Evolutionary conservation across 2,797 vertebrate species (phyloP).

Genomic region (Myripristis murdjan): DNA sequence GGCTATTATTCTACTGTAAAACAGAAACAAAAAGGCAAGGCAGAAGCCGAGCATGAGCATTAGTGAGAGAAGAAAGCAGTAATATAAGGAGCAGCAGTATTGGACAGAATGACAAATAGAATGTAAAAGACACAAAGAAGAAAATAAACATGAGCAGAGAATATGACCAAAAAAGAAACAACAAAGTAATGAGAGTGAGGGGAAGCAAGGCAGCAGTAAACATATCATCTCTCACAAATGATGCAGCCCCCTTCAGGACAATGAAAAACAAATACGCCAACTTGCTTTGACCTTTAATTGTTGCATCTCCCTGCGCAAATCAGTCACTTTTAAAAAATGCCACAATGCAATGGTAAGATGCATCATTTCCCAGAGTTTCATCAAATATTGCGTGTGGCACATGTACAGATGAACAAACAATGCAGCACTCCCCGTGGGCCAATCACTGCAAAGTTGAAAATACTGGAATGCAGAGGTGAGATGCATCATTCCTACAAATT

Average conservation of each 20-base stretch:
- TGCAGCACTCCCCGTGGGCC: too few relatives aligned
- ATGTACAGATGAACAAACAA: too few relatives aligned
- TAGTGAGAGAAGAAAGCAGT: background rate
- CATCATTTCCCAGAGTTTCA: too few relatives aligned
- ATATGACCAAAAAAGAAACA: constrained; percentile 4
- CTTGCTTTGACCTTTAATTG: background rate
- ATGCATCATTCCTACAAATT: background rate
- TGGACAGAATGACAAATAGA: background rate
- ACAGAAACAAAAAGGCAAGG: constrained; percentile 31
- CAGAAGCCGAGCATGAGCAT: background rate
- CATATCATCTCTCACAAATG: too few relatives aligned
- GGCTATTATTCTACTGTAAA: constrained; percentile 10
- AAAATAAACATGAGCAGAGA: background rate
- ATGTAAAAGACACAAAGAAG: background rate
- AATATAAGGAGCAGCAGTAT: constrained; percentile 15
- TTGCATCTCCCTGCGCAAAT: background rate
- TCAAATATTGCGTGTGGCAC: too few relatives aligned
- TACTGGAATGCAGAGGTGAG: too few relatives aligned
- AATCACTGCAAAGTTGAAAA: too few relatives aligned
- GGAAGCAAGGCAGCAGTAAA: background rate
- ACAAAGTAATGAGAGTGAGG: background rate
- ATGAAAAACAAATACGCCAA: too few relatives aligned
- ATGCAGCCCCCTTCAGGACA: too few relatives aligned
- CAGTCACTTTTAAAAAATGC: background rate
- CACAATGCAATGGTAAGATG: background rate